Base-by-base conservation (phyloP, 2,113 vertebrate genomes). In the Tachysurus vachellii region DNA sequence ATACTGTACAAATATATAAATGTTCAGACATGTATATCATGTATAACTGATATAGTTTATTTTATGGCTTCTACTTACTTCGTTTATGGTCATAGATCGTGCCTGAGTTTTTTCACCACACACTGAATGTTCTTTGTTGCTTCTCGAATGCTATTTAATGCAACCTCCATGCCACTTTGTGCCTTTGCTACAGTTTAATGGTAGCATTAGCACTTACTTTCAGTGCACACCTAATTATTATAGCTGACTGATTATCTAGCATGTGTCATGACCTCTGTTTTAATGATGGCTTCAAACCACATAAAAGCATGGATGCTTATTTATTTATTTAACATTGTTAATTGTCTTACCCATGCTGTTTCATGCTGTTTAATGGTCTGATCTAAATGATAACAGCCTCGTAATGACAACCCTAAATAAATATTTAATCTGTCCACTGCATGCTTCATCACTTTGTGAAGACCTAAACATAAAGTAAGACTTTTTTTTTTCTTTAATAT, bases 351-450 rank as follows among this genome's bases (percentile, higher is more conserved):
- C 83, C 91, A 85, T 88, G 91, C 88, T 92, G 91, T 89, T 92
- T 93, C 91, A 89, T 92, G 92, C 94, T 95, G 95, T 92, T 94
- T 94, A 95, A 95, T 95, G 93, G 94, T 92, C 94, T 93, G 94
- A 94, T 94, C 92, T 94, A 94, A 94, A 94, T 93, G 93, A 93
- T 94, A 94, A 95, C 93, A 92, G 93, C 92, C 93, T 82, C 91
- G 92, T 94, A 94, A 95, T 93, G 92, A 94, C 93, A 93, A 86
- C 89, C 89, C 90, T 92, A 90, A 89, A 95, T 94, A 94, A 94
- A 95, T 95, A 94, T 95, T 95, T 94, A 93, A 95, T 94, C 87
- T 91, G 89, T 91, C 82, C 91, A 91, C 92, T 93, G 91, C 90
- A 91, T 90, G 91, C 89, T 91, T 90, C 77, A 82, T 94, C 93